These are phyloP conservation scores for Enteromius paludinosus DNA, from an alignment of 2,797 vertebrate genomes.

Conservation along the genomic window DNA sequence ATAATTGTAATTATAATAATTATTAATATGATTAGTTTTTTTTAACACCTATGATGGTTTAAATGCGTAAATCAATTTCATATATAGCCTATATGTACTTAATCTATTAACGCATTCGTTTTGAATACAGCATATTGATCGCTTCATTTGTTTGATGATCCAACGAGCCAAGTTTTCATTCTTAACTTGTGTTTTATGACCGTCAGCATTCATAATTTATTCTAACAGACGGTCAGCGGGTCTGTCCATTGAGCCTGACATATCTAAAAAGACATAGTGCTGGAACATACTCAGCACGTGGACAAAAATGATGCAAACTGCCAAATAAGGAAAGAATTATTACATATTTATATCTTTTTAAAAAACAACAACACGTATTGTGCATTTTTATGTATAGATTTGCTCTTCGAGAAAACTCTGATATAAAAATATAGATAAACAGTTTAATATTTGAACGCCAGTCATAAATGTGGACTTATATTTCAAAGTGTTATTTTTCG, in stretches of 20 bases:
- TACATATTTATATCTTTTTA: not conserved
- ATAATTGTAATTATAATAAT: conserved; percentile 6
- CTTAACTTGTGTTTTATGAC: conserved; percentile 39
- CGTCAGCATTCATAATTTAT: conserved; percentile 41
- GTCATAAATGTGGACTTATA: not conserved
- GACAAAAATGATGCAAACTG: conserved; percentile 24
- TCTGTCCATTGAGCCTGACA: conserved; percentile 44
- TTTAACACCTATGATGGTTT: not conserved
- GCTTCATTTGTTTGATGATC: not conserved
- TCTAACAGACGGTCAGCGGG: conserved; percentile 61
- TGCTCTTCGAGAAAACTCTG: not conserved
- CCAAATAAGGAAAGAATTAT: conserved; percentile 12
- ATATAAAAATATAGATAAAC: not conserved
- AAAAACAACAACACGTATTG: not conserved
- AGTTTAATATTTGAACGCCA: not conserved
- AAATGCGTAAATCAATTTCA: not conserved
- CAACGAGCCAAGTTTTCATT: conserved; percentile 24
- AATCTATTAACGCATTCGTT: conserved; percentile 5
- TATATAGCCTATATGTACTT: not conserved
- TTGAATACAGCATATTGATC: conserved; percentile 3
- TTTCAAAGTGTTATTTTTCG: not conserved
- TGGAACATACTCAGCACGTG: conserved; percentile 33
- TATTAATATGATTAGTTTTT: not conserved
- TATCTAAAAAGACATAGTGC: conserved; percentile 48
- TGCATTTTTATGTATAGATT: not conserved